Evolutionary conservation across 2,113 vertebrate genomes (phyloP), one percentile per base, ranked within the genome.

Genomic region (Callospermophilus lateralis): DNA sequence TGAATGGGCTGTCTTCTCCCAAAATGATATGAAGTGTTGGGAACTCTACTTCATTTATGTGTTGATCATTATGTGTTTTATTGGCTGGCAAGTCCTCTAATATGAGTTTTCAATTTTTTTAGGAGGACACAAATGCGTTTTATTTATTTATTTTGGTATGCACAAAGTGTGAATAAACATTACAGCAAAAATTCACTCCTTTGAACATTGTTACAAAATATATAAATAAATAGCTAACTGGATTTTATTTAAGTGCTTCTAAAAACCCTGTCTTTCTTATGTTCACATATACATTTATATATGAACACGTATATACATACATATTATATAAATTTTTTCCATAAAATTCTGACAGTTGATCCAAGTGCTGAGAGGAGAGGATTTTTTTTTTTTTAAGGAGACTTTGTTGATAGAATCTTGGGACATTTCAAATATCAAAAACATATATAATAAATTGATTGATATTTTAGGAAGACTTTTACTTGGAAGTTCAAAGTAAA

Each of bases 121-220:
- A 83, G 8, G 7, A 51, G 10, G 37, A 24, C 28, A 70, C 28
- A 94, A 72, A 37, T 61, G 0, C 76, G 11, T 84, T 93, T 89
- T 84, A 42, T 72, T 80, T 89, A 51, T 13, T 51, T 51, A 12
- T 84, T 81, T 53, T 84, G 24, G 9, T 63, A 17, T 1, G 11
- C 39, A 6, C 32, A 77, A 80, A 92, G 22, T 72, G 4, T 30
- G n/a, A 92, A 13, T 90, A 73, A 90, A 58, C 24, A 20, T 20
- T 17, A 15, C 37, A 73, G 51, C 6, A 93, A 89, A 95, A 84
- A 72, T 39, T 95, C 45, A 87, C 10, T 73, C 84, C 55, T 76
- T 74, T 87, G 37, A 4, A 53, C 1, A 37, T 84, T 0, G 42
- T 92, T 86, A 28, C 76, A n/a, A 63, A 92, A 70, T 3, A 91